Evolutionary conservation across 2,888 invertebrate species (phyloP), one percentile per base, ranked within the genome.

Genomic region (Monochamus alternatus): DNA sequence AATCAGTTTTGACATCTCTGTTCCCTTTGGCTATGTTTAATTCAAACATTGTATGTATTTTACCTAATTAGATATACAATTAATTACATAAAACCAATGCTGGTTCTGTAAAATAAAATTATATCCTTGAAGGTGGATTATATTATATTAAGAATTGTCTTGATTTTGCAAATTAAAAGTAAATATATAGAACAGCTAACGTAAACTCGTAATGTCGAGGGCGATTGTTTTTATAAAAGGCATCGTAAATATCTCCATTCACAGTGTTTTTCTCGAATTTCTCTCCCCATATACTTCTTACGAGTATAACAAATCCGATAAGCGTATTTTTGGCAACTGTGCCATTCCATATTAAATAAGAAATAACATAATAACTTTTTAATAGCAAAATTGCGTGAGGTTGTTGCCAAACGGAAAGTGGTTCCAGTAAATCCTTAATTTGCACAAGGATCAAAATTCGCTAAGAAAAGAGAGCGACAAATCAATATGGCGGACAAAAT

Each of bases 361-460:
- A 30, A 68, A 68, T 68, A 59, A 59, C 43, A 59, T 68, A 68
- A 68, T 68, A 68, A 68, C 68, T 68, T 68, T 67, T 68, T 68
- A 68, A 68, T 68, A 68, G 59, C 58, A 32, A 68, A 68, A 68
- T 68, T 68, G 68, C 68, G 68, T 66, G 66, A 66, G 51, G 55
- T 66, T 52, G 32, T 55, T 66, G 47, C 52, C 38, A 66, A 66
- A 66, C 52, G 12, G 52, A 52, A 14, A 52, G 66, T 52, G 52
- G 31, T 66, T 66, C 32, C 10, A 32, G 32, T 31, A 44, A 51
- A 65, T 51, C 43, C n/a, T 38, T 63, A 63, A 63, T 63, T 63
- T 63, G 43, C 62, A 43, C 43, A n/a, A 7, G 38, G 8, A 14
- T 38, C 62, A 14, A 63, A 43, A 38, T 43, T 43, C 43, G 22